Conservation (phyloP, 2,113 vertebrate species). For the Ictalurus furcatus region DNA sequence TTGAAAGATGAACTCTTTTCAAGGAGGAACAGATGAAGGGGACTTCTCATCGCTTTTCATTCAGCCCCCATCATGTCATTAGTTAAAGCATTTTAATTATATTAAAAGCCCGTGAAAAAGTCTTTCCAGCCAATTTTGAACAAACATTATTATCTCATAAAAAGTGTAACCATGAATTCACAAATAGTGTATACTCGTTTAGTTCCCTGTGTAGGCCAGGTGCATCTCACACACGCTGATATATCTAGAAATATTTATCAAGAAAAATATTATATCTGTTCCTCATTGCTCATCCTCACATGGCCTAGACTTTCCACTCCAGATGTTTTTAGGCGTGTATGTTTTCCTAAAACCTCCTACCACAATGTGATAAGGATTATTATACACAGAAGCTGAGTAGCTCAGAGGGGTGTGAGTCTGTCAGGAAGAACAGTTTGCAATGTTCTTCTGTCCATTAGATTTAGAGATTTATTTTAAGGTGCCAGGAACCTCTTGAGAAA, state of each 20-base stretch:
- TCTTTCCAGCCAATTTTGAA: too few relatives aligned
- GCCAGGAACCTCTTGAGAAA: background rate
- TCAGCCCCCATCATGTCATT: background rate
- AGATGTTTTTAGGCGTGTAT: conserved; percentile 54
- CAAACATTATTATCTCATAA: background rate
- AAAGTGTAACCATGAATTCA: conserved; percentile 6
- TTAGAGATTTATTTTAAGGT: conserved; percentile 3
- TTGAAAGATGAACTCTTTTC: background rate
- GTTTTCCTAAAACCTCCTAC: conserved; percentile 21
- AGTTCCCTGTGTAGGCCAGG: background rate
- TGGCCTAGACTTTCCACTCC: background rate
- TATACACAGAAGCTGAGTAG: conserved; percentile 26
- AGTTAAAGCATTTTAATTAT: background rate
- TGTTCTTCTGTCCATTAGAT: background rate
- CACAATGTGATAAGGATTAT: conserved; percentile 33
- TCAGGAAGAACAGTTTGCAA: background rate
- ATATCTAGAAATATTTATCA: background rate
- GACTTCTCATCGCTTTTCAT: background rate
- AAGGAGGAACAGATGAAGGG: background rate
- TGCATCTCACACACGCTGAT: conserved; percentile 14
- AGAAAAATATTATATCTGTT: background rate
- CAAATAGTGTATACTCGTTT: background rate
- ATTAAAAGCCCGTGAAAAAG: too few relatives aligned
- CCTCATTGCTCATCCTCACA: background rate
- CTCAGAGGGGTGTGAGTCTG: conserved; percentile 18